These are phyloP conservation scores for Myanophis thanlyinensis DNA, from an alignment of 2,113 vertebrate species.

Conservation along the genomic window DNA sequence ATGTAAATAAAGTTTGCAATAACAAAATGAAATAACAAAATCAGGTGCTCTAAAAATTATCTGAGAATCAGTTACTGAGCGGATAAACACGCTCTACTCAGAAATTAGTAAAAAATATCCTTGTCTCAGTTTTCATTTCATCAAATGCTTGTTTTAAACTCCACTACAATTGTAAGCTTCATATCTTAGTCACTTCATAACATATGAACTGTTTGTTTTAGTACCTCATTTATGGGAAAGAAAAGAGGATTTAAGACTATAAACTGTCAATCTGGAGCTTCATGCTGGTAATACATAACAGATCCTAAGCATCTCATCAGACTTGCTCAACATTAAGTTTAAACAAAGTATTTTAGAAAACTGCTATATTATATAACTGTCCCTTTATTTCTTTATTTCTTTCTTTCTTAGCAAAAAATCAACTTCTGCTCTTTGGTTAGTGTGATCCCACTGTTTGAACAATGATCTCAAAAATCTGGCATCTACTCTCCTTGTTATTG, in stretches of 20 bases:
- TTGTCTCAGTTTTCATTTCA: constrained; percentile 70
- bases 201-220: constrained; percentile 74
- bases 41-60: background rate
- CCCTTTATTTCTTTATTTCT: background rate
- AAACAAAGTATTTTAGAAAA: constrained; percentile 77
- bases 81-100: background rate
- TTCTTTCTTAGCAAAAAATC: constrained; percentile 72
- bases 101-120: constrained; percentile 40
- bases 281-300: constrained; percentile 74
- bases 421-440: constrained; percentile 63
- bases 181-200: constrained; percentile 74
- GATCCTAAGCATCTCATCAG: constrained; percentile 71
- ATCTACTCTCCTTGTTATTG: constrained; percentile 42
- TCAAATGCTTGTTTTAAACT: constrained; percentile 69
- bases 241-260: constrained; percentile 76
- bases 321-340: constrained; percentile 72
- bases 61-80: background rate
- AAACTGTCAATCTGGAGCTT: constrained; percentile 76
- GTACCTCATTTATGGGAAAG: constrained; percentile 72
- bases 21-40: background rate
- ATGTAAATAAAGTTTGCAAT: background rate
- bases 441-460: constrained; percentile 66
- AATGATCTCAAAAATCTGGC: constrained; percentile 66
- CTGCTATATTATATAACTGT: constrained; percentile 51
- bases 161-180: constrained; percentile 66